Evolutionary conservation across 2,888 invertebrate species (phyloP), one percentile per base, ranked within the genome.

Genomic region (Athetis lepigone): DNA sequence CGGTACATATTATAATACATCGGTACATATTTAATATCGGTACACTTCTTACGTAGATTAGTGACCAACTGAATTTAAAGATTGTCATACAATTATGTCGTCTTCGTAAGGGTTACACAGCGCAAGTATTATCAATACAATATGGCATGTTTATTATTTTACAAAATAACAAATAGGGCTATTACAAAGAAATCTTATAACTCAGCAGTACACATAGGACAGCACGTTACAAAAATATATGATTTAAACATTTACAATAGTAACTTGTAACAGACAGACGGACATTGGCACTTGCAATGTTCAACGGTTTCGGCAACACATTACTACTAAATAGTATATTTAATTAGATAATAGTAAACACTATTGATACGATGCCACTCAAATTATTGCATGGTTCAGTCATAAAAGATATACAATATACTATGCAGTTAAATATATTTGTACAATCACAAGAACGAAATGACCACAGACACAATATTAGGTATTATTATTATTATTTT

Each of bases 361-460:
- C 13, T 52, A 39, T 54, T 33, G 36, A 56, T 42, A 58, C 19
- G 19, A 58, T 33, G 74, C 59, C 47, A 77, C 80, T 75, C 55
- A 61, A 57, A 80, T 75, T 71, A 82, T 80, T 80, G 82, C 70
- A 33, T 13, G 13, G 33, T 11, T 13, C 33, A 33, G 13, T 33
- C 33, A 33, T 13, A 13, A 11, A 33, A 4, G 33, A 29, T 29
- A 29, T n/a, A n/a, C n/a, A 11, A 33, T 2, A 13, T 4, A 13
- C 13, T 33, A 33, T 3, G 7, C n/a, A n/a, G 7, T 1, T 27
- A 27, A 29, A 11, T 13, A 13, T 13, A 11, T 33, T 33, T 33
- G 33, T 33, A 33, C 9, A 42, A 67, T 80, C 75, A 77, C 70
- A 59, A 52, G 39, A 59, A n/a, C 18, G 36, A 51, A 27, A 54